phyloP scores from a whole-genome alignment of 2,113 vertebrate genomes.

The Tricholaema leucomelas region DNA sequence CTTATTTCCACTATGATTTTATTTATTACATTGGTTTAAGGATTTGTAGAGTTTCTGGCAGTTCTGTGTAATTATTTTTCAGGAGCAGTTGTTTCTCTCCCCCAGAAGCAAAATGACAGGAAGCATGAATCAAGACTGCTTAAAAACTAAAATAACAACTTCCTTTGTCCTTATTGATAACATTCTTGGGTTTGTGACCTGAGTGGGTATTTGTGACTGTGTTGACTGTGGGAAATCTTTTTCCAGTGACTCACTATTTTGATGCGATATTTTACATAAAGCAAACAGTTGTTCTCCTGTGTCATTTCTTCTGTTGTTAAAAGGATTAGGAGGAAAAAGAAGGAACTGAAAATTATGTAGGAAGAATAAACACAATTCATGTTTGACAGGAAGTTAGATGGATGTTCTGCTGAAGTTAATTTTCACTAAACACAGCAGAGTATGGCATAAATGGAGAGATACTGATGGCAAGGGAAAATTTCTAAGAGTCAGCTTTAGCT shows the following conservation, averaged over 20 bases:
- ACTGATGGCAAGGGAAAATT: neutral
- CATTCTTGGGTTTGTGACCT: neutral
- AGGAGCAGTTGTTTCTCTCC: neutral
- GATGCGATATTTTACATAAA: constrained; percentile 13
- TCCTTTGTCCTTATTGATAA: constrained; percentile 45
- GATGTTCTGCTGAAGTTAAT: constrained; percentile 8
- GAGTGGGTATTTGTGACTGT: neutral
- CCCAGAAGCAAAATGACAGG: neutral
- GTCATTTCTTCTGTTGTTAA: neutral
- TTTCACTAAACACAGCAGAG: constrained; percentile 1
- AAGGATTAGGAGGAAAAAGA: neutral
- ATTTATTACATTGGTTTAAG: neutral
- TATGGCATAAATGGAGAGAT: neutral
- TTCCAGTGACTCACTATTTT: constrained; percentile 18
- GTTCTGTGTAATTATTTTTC: neutral
- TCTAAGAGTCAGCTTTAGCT: neutral
- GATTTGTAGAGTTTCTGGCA: neutral
- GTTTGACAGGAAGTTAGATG: constrained; percentile 16
- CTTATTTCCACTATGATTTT: neutral
- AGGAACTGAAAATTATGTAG: neutral
- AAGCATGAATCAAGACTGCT: constrained; percentile 32
- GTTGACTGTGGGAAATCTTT: neutral
- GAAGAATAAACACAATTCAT: constrained; percentile 7
- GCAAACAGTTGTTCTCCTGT: neutral
- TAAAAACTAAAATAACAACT: constrained; percentile 37